Base-by-base conservation (phyloP, 2,113 vertebrate genomes). In the Embiotoca jacksoni region DNA sequence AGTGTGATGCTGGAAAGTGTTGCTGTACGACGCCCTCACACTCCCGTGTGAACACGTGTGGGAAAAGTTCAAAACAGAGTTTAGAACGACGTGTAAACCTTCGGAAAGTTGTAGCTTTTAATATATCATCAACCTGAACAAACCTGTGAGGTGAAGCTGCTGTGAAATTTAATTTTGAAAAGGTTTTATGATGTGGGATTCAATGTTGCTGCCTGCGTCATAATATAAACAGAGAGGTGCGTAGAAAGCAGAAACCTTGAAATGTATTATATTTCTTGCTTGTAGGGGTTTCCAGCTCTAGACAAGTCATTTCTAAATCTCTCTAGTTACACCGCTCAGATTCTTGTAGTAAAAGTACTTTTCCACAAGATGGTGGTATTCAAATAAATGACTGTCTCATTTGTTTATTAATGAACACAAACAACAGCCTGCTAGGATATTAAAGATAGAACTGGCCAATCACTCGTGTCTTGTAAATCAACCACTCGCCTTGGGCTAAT, bases 1-100 rank as follows among this genome's bases (percentile, higher is more conserved):
- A 72, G 75, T 75, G 71, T 55, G 88, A 89, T 63, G 75, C 70
- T 91, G 86, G 86, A 89, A 91, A 91, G 67, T 68, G 77, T 66
- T 63, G 61, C 83, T 80, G 68, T 70, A 50, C 50, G 49, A 88
- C 88, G 85, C 86, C 80, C 72, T 87, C 81, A 61, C 58, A 77
- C 81, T 79, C 65, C 55, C 6, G 44, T 13, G 44, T 30, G 35
- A 32, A 35, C 39, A 35, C 5, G n/a, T 72, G 75, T 72, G 65
- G 55, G 33, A 70, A 83, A 84, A 88, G 66, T 61, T 88, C 78
- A 80, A 69, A 64, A 62, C 35, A 15, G 6, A n/a, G 39, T 62
- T 80, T 9, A 52, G 58, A 77, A 62, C 56, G 46, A 33, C 14
- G 35, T 60, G 50, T 50, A 10, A 56, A 49, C 5, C 60, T 83